Evolutionary conservation across 2,888 invertebrate species (phyloP).

Genomic region (Pyralis farinalis): DNA sequence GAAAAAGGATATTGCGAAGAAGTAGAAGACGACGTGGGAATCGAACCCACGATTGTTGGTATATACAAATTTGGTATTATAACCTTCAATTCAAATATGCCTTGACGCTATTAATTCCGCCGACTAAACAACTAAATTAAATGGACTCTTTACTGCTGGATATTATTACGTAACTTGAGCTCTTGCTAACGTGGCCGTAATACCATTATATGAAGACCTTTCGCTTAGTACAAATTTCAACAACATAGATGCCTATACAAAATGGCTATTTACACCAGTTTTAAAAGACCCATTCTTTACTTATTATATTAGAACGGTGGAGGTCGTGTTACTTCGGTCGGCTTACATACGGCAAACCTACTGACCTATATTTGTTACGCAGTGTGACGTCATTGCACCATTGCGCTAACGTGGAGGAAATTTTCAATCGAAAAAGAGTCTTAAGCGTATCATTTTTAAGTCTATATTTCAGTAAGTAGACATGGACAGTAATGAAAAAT

Average conservation of each 20-base stretch:
- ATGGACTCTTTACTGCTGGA: slow-evolving; percentile 2
- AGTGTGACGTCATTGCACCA: slow-evolving; percentile 63
- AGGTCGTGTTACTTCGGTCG: slow-evolving; percentile 29
- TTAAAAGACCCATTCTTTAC: slow-evolving; percentile 3
- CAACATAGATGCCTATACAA: not conserved
- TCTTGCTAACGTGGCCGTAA: not conserved
- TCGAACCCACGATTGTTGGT: too few species aligned
- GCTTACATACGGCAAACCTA: slow-evolving; percentile 38
- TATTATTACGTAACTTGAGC: slow-evolving; percentile 4
- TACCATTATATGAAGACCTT: not conserved
- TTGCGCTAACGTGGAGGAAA: slow-evolving; percentile 42
- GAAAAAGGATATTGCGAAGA: too few species aligned
- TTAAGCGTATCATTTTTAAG: slow-evolving; percentile 11
- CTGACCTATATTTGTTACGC: slow-evolving; percentile 59
- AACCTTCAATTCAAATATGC: too few species aligned
- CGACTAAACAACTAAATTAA: slow-evolving; percentile 5
- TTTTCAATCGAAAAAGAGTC: slow-evolving; percentile 30
- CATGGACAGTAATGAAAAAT: slow-evolving; percentile 14
- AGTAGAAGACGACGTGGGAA: too few species aligned
- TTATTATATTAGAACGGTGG: slow-evolving; percentile 8
- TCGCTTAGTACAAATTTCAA: not conserved
- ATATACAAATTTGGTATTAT: too few species aligned
- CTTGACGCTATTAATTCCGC: too few species aligned
- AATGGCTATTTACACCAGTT: slow-evolving; percentile 5
- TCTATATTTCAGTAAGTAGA: not conserved